These are phyloP conservation scores for Pelagia noctiluca DNA, from an alignment of 30 jellyfish, hydroid and myxozoan genomes.

Conservation along the genomic window DNA sequence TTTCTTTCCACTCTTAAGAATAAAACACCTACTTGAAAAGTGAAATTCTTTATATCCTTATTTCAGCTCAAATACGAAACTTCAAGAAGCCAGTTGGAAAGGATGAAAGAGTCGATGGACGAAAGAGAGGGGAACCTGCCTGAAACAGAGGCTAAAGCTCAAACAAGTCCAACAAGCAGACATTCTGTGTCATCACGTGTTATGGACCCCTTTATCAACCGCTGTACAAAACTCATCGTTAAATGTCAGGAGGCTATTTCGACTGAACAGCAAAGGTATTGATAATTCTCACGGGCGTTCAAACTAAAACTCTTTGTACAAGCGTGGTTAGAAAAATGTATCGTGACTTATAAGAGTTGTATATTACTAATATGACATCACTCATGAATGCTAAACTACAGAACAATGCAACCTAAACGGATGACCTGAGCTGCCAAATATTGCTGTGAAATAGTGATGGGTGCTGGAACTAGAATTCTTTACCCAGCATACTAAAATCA, in stretches of 20 bases:
- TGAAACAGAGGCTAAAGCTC: conserved; percentile 10
- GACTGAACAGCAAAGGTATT: conserved; percentile 60
- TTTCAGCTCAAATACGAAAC: conserved; percentile 55
- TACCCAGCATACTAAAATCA: too few relatives aligned
- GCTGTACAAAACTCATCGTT: conserved; percentile 37
- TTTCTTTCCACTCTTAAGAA: too few relatives aligned
- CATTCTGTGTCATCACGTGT: conserved; percentile 54
- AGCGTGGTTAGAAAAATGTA: too few relatives aligned
- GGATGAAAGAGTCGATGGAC: conserved; percentile 46
- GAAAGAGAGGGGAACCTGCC: conserved; percentile 25
- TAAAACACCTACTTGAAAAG: background rate
- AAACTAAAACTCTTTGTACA: background rate
- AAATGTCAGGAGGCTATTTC: conserved; percentile 51
- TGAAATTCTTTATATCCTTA: background rate
- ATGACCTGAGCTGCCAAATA: background rate
- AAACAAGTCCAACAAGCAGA: conserved; percentile 38
- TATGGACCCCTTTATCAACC: conserved; percentile 50
- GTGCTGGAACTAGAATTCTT: too few relatives aligned
- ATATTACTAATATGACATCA: background rate
- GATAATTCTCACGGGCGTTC: background rate
- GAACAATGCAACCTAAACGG: background rate
- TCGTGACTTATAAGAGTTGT: background rate
- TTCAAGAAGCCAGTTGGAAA: conserved; percentile 54
- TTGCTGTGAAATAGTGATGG: too few relatives aligned
- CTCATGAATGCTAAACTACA: background rate